Evolutionary conservation across 2,888 invertebrate genomes (phyloP), one percentile per base, ranked within the genome.

Genomic region (Pecten maximus): DNA sequence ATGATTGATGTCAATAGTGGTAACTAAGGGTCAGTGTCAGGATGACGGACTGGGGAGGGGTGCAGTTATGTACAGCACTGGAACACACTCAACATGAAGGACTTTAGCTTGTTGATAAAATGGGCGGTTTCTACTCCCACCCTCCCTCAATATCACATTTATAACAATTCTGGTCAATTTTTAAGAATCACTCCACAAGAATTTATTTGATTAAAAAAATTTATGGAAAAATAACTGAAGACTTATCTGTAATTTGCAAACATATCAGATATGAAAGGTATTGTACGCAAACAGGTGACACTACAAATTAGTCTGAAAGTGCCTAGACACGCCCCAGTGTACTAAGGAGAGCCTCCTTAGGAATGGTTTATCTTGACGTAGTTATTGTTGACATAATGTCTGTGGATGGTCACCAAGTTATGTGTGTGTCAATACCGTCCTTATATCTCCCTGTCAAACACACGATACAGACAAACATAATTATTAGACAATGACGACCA

Each of bases 381-480:
- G 35, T 74, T 35, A 74, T 28, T 74, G 74, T 28, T 74, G 74
- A 74, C 74, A 35, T 6, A 54, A 23, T 74, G 74, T 74, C 74
- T 74, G 74, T 74, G 74, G 74, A 44, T 60, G n/a, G 23, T 60
- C 60, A 60, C 60, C n/a, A 60, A 60, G n/a, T n/a, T 60, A 74
- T 74, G 74, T 28, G 28, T 74, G 1, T 74, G 74, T 74, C 74
- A 74, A 74, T 35, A 74, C 6, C 19, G 35, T 4, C 74, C 74
- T 23, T 74, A 74, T 74, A 28, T 60, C n/a, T n/a, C 60, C 16
- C 60, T 6, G n/a, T 74, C 35, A 35, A 28, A 74, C 74, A 28
- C 74, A 35, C 10, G 28, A 74, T 74, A 74, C 74, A 8, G 74
- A 74, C 74, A 28, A 6, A 74, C 28, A 74, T 74, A n/a, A 60